phyloP scores from a whole-genome alignment of 2,888 invertebrate genomes.

The Unio pictorum region DNA sequence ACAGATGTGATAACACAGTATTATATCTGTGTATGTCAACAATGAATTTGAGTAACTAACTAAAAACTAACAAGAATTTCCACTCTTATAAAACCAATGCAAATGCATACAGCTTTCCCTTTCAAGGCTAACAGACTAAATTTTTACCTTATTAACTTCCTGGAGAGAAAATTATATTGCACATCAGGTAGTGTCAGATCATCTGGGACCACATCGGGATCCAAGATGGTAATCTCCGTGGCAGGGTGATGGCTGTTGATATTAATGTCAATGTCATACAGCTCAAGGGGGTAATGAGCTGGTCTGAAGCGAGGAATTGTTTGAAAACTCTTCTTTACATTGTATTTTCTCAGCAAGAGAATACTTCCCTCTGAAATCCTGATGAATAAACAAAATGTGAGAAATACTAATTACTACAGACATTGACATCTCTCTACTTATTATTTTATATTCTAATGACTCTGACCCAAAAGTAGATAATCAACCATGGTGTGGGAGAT shows the following conservation, averaged over 20 bases:
- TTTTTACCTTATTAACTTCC: slow-evolving; percentile 39
- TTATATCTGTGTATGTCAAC: no score
- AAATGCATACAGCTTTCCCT: no score
- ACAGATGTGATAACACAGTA: no score
- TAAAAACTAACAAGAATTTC: no score
- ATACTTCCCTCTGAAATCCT: slow-evolving; percentile 48
- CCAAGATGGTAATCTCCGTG: slow-evolving; percentile 38
- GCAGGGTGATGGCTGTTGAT: slow-evolving; percentile 45
- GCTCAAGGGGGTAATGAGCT: slow-evolving; percentile 13
- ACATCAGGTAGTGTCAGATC: slow-evolving; percentile 31
- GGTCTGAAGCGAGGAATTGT: slow-evolving; percentile 17
- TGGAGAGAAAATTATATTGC: slow-evolving; percentile 34
- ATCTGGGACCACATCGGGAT: slow-evolving; percentile 19
- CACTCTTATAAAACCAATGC: no score
- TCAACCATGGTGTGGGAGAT: no score
- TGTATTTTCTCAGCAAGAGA: slow-evolving; percentile 44
- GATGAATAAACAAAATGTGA: slow-evolving; percentile 3
- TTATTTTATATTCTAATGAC: no score
- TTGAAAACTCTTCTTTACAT: slow-evolving; percentile 44
- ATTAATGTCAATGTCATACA: slow-evolving; percentile 47
- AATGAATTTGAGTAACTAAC: no score
- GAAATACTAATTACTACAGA: background rate
- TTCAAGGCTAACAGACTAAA: no score
- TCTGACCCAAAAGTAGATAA: no score
- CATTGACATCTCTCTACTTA: no score